Conservation (phyloP, 2,797 vertebrate species). For the Alfaro cultratus region DNA sequence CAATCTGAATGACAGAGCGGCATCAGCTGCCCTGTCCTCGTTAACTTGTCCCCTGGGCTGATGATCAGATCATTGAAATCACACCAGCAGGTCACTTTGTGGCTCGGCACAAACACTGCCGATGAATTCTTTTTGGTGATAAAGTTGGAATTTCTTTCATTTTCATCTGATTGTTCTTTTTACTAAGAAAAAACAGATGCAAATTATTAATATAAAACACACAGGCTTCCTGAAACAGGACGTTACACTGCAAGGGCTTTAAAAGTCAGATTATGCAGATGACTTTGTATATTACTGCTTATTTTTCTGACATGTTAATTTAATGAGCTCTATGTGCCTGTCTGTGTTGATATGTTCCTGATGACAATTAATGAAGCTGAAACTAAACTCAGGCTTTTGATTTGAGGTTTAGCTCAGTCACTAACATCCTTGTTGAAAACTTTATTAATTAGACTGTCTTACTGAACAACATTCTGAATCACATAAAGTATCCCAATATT, state of each 20-base stretch:
- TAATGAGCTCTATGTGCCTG: no score
- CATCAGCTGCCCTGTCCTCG: neutral
- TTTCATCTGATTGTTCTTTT: neutral
- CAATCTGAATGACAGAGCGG: neutral
- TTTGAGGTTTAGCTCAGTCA: no score
- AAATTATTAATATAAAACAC: neutral
- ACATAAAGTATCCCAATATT: neutral
- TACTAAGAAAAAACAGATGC: neutral
- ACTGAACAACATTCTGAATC: neutral
- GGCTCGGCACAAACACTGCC: neutral
- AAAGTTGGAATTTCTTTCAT: neutral
- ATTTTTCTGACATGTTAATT: no score
- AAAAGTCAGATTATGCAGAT: no score
- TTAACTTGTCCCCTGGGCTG: neutral
- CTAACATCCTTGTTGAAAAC: no score
- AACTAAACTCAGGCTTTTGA: no score
- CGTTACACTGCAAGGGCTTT: no score
- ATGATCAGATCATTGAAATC: neutral
- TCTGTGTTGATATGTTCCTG: no score
- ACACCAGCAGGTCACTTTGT: neutral
- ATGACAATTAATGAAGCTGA: neutral
- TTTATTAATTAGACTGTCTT: neutral
- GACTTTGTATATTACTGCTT: no score
- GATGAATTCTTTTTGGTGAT: neutral
- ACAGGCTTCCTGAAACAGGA: neutral